Evolutionary conservation across 2,797 vertebrate genomes (phyloP).

Genomic region (Danio jaintianensis): DNA sequence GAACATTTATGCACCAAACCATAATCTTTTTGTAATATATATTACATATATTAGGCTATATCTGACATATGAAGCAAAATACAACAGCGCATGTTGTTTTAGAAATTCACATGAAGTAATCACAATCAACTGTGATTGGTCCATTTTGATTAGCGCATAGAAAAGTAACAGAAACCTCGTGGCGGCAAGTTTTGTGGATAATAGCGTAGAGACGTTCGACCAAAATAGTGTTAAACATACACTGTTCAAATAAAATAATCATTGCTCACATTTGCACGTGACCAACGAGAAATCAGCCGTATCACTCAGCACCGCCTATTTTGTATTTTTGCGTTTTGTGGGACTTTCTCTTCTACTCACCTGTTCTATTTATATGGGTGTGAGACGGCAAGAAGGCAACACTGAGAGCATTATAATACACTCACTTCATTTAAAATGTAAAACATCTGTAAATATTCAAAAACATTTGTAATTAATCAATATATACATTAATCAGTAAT

Average conservation of each 20-base stretch:
- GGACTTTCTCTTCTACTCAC: neutral
- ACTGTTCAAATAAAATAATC: neutral
- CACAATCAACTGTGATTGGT: constrained; percentile 4
- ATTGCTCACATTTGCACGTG: neutral
- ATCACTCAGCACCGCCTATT: neutral
- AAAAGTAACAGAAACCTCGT: neutral
- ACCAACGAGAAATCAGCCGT: neutral
- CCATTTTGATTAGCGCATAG: neutral
- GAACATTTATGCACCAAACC: neutral
- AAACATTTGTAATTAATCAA: too few species aligned
- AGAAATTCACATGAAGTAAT: neutral
- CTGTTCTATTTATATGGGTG: neutral
- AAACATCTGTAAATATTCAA: too few species aligned
- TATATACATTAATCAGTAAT: too few species aligned
- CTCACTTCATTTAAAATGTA: neutral
- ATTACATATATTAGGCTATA: neutral
- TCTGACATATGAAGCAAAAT: neutral
- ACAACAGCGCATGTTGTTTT: neutral
- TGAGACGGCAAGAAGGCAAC: neutral
- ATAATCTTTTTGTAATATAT: neutral
- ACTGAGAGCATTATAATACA: neutral
- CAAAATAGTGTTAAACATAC: neutral
- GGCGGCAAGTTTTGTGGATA: neutral
- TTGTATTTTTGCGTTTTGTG: too few species aligned
- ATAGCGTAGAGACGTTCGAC: too few species aligned